Evolutionary conservation across 2,888 invertebrate species (phyloP), one percentile per base, ranked within the genome.

Genomic region (Drosophila paramelanica): DNA sequence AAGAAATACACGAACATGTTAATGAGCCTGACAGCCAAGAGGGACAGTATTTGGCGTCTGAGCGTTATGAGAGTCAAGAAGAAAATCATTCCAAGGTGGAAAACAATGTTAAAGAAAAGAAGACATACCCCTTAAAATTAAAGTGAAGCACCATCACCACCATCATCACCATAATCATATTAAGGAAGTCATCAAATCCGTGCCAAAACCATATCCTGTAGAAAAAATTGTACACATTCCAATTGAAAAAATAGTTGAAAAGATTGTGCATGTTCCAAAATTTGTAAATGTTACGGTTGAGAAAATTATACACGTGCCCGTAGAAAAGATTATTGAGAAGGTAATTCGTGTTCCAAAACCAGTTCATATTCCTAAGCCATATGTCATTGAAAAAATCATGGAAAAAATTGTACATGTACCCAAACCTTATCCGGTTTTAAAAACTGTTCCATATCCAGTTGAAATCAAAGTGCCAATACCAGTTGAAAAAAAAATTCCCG

Each of bases 101-200:
- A 5, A 51, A 39, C 2, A 47, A 39, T 13, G 64, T 51, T 1
- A 57, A 67, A n/a, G 25, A 64, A 13, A 65, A 13, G 36, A 77
- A 23, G 17, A 67, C 13, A 45, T 43, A 0, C 65, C 49, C 5
- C 77, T 89, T 58, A 91, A 91, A 61, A 72, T 92, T 11, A 92
- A 91, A 62, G 75, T 92, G 2, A 92, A 95, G 88, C 95, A 95
- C 80, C 95, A 95, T 81, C 95, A 95, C 81, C 95, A 95, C 77
- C 95, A 95, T 81, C 95, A 95, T 88, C 95, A 95, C 83, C 95
- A 95, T 86, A 94, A 94, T 91, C 94, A 95, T 82, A 91, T 95
- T 5, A 94, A 94, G 90, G 94, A 94, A 38, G 93, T 95, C 23
- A 93, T 94, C 43, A 94, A 94, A 89, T 94, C 93, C 55, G 89